Conservation (phyloP, 2,888 invertebrate species). For the Lasioglossum marginatum region DNA sequence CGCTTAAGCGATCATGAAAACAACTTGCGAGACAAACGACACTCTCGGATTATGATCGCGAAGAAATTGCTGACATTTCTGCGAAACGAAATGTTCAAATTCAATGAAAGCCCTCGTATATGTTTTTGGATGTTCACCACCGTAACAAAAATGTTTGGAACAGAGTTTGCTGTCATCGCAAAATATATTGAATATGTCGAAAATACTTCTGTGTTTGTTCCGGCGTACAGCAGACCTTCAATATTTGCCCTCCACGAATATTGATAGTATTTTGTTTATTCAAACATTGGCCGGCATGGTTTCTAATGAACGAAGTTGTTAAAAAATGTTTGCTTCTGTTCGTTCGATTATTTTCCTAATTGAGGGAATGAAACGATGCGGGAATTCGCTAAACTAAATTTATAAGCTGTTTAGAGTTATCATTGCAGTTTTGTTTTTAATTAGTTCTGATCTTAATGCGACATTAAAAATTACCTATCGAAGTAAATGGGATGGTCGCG, state of each 20-base stretch:
- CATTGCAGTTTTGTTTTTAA: background rate
- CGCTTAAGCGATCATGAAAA: conserved; percentile 25
- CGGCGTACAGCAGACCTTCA: background rate
- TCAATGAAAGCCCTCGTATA: background rate
- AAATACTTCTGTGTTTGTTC: background rate
- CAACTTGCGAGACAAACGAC: conserved; percentile 11
- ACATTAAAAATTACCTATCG: background rate
- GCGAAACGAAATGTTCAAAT: background rate
- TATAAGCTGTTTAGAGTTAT: background rate
- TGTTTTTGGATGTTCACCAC: background rate
- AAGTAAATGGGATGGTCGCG: background rate
- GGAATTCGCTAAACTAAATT: background rate
- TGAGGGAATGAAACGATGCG: background rate
- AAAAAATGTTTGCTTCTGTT: background rate
- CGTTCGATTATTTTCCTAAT: background rate
- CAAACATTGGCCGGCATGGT: background rate
- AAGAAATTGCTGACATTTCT: background rate
- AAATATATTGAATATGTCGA: background rate
- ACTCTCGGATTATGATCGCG: background rate
- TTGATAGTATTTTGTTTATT: background rate
- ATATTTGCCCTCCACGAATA: background rate
- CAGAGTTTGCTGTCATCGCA: background rate
- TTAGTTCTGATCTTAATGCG: background rate
- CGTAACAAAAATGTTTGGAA: background rate
- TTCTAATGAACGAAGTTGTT: background rate